phyloP scores from a whole-genome alignment of 1,140 invertebrate genomes.

The Meteorus sp. region DNA sequence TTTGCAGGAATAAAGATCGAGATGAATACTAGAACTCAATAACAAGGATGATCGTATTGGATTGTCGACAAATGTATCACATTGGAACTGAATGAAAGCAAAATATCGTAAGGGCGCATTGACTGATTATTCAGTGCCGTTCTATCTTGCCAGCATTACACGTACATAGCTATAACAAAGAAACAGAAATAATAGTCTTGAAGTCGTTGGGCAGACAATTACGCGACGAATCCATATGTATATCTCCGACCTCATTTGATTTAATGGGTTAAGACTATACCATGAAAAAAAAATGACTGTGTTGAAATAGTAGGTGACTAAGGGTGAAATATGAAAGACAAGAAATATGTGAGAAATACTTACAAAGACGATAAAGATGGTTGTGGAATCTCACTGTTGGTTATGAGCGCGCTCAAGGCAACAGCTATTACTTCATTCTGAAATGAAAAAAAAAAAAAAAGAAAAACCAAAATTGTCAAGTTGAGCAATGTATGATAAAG shows the following conservation, averaged over 20 bases:
- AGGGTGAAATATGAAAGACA: conserved; percentile 7
- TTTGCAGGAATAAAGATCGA: too few species aligned
- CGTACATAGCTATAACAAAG: neutral
- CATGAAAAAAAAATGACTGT: neutral
- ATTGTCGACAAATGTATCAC: too few species aligned
- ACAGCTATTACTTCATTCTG: conserved; percentile 59
- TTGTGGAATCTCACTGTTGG: conserved; percentile 41
- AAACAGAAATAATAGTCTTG: neutral
- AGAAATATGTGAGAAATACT: conserved; percentile 32
- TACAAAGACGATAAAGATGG: conserved; percentile 39
- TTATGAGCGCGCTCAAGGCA: conserved; percentile 53
- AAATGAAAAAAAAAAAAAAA: conserved; percentile 40
- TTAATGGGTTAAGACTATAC: neutral
- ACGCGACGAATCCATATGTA: neutral
- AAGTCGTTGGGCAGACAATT: too few species aligned
- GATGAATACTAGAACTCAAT: too few species aligned
- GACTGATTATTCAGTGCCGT: too few species aligned
- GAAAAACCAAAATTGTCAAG: conserved; percentile 26
- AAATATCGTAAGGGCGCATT: too few species aligned
- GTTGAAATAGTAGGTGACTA: neutral
- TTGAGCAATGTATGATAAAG: conserved; percentile 25
- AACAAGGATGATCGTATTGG: too few species aligned
- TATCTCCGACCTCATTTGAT: too few species aligned
- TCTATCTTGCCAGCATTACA: too few species aligned
- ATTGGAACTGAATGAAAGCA: too few species aligned